phyloP scores from a whole-genome alignment of 92 coral and sea anemone species.

The Bergia sp. region DNA sequence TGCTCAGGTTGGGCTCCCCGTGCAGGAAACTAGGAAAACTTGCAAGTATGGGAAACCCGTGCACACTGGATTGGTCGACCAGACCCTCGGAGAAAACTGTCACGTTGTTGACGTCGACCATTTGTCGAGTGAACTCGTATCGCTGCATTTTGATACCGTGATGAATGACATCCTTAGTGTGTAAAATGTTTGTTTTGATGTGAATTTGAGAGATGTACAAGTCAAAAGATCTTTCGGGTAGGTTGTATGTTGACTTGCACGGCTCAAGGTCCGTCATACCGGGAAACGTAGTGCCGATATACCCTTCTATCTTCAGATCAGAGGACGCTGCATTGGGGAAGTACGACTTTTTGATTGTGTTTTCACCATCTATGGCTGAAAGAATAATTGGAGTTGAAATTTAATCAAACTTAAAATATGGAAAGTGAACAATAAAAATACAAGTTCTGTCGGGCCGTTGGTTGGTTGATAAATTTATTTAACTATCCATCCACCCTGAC shows the following conservation, averaged over 20 bases:
- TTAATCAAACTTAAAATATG: too few species aligned
- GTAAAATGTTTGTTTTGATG: slow-evolving; percentile 50
- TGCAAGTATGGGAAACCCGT: slow-evolving; percentile 53
- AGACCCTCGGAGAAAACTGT: slow-evolving; percentile 69
- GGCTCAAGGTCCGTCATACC: slow-evolving; percentile 58
- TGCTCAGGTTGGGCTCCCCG: slow-evolving; percentile 54
- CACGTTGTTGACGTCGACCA: slow-evolving; percentile 60
- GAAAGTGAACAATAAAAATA: background rate
- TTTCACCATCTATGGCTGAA: slow-evolving; percentile 70
- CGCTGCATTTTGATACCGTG: slow-evolving; percentile 68
- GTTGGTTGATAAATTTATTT: background rate
- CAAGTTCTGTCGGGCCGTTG: background rate
- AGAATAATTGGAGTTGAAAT: background rate
- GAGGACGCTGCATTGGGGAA: slow-evolving; percentile 61
- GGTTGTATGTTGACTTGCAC: slow-evolving; percentile 61
- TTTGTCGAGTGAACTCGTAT: slow-evolving; percentile 52
- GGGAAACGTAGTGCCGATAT: slow-evolving; percentile 51
- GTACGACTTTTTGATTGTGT: slow-evolving; percentile 32
- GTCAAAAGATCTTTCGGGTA: slow-evolving; percentile 53
- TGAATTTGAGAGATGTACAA: slow-evolving; percentile 56
- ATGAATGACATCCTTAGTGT: slow-evolving; percentile 48
- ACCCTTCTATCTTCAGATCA: slow-evolving; percentile 70
- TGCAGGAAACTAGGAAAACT: slow-evolving; percentile 80
- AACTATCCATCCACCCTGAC: too few species aligned
- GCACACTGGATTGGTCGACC: slow-evolving; percentile 63